Conservation (phyloP, 2,113 vertebrate genomes). For the Takifugu bimaculatus region DNA sequence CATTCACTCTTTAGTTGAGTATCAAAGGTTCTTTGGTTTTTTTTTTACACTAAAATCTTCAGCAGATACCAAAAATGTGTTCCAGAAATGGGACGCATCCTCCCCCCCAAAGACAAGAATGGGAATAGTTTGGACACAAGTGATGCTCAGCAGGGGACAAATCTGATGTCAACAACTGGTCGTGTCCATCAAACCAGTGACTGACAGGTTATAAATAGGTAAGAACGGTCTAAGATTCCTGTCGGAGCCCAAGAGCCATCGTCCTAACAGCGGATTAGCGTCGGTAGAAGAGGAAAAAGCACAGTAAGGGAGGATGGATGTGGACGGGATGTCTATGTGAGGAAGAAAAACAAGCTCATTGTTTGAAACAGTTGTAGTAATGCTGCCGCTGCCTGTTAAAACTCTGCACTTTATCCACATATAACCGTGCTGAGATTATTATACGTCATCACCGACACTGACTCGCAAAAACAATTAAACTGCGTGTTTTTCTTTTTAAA, state of each 20-base stretch:
- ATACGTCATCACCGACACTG: no score
- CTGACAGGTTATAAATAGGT: conserved; percentile 1
- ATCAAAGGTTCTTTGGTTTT: neutral
- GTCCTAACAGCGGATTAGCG: conserved; percentile 5
- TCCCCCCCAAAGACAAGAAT: conserved; percentile 3
- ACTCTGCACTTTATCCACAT: no score
- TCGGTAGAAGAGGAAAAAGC: conserved; percentile 2
- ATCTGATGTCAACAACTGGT: neutral
- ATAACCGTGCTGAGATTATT: no score
- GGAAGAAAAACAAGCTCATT: conserved; percentile 15
- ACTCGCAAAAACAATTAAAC: no score
- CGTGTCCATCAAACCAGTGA: neutral
- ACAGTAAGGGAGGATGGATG: neutral
- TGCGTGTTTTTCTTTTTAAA: neutral
- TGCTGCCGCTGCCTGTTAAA: no score
- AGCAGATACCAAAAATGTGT: conserved; percentile 15
- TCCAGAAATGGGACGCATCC: conserved; percentile 15
- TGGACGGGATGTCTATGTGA: neutral
- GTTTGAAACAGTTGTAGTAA: neutral
- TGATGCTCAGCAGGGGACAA: neutral
- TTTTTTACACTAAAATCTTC: conserved; percentile 1
- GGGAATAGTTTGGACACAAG: neutral
- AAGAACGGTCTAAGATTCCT: neutral
- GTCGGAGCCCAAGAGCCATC: neutral
- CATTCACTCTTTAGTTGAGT: conserved; percentile 12